Base-by-base conservation (phyloP, 2,888 invertebrate species). In the Conistra vaccinii region DNA sequence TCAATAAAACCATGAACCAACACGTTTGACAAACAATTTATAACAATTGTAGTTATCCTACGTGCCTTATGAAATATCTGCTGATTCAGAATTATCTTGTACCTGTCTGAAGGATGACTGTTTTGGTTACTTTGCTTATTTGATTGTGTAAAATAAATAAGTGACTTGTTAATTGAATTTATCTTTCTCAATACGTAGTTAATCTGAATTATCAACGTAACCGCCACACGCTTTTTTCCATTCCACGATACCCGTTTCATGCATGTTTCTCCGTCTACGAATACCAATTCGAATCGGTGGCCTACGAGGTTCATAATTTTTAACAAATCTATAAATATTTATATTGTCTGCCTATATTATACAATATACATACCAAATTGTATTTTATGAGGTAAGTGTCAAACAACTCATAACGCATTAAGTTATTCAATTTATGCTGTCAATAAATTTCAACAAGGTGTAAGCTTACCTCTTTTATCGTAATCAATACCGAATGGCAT, bases 11-110 rank as follows among this genome's bases (percentile, higher is more conserved):
- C 87, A 86, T 85, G 81, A 89, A 89, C 87, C 86, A 92, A 89
- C 91, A 90, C 80, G 85, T 91, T 93, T 92, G 93, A 93, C 93
- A 92, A 90, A 93, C 89, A 85, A 90, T 90, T 90, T 90, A 89
- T 89, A 89, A 89, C 87, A 85, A 86, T 87, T 85, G 86, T 53
- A 75, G 83, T 89, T 89, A 85, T 83, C 87, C 87, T 88, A 84
- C 86, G 84, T 80, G 65, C 57, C 45, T 87, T 85, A 81, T 85
- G 87, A 88, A 90, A 89, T 90, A 87, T 83, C 75, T 70, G 20
- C 63, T 77, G 66, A 71, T 74, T 85, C 63, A 70, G 68, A 78
- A 81, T 81, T 78, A 81, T 81, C 66, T 84, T 83, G 82, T 86
- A 67, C 32, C 57, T 80, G 80, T 71, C 73, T 67, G 20, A 32